Base-by-base conservation (phyloP, 1,140 invertebrate species). In the Halictus rubicundus region DNA sequence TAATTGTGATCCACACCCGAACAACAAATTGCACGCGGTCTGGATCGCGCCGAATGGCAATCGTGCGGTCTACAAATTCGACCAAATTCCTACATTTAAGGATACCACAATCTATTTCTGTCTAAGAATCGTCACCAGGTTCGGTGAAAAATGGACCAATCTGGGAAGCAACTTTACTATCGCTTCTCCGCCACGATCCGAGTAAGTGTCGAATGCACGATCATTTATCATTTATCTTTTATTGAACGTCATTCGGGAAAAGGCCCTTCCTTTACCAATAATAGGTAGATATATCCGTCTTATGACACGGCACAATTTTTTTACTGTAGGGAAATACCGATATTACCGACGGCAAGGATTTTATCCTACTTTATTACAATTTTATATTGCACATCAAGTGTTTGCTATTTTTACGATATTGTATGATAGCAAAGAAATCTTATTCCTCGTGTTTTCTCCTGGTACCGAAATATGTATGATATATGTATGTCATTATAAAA, bases 31-130 rank as follows among this genome's bases (percentile, higher is more conserved):
- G 59, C 65, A 64, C 16, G 66, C 66, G n/a, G 42, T 89, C 52
- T 84, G 71, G 82, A 83, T 72, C 14, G 65, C 78, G 49, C 49
- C 54, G 1, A 69, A 76, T 16, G 78, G 83, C 54, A 71, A 69
- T 61, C 79, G 57, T 23, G 88, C 80, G n/a, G 64, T 91, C 69
- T 91, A 88, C 68, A 23, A 76, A 60, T 87, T 90, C 23, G 63
- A 65, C 1, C 59, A 82, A n/a, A 60, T 85, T 60, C 85, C 78
- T 72, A 66, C 83, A 77, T 86, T 86, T 82, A 88, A 88, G 85
- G 85, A 89, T 88, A 88, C 87, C 25, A 78, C 60, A n/a, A 70
- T 92, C 80, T 91, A 92, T 89, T 91, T 92, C 74, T 92, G 91
- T 85, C 80, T 86, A 77, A 85, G 79, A 84, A 77, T 72, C 70